phyloP scores from a whole-genome alignment of 2,888 invertebrate genomes.

The Tenthredo scrophulariae region DNA sequence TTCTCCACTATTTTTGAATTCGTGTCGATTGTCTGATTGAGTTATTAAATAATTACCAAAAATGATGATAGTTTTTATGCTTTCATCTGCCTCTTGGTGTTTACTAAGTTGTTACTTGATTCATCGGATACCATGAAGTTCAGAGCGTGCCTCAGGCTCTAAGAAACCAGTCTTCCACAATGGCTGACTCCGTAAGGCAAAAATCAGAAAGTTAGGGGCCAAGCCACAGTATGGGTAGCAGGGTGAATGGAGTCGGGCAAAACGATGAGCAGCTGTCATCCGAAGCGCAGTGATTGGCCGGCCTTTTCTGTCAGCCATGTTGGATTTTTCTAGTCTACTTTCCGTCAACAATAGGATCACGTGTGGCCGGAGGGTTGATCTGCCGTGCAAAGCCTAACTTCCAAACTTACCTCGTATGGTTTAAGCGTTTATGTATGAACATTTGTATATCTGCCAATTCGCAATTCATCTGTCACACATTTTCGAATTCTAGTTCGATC shows the following conservation, averaged over 20 bases:
- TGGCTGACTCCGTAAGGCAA: conserved; percentile 78
- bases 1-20: background rate
- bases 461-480: background rate
- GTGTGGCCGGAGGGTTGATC: conserved; percentile 52
- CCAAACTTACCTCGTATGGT: background rate
- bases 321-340: conserved; percentile 76
- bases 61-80: background rate
- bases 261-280: conserved; percentile 76
- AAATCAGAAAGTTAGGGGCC: conserved; percentile 77
- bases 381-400: conserved; percentile 24
- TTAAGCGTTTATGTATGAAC: conserved; percentile 20
- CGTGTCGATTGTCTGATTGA: background rate
- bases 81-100: background rate
- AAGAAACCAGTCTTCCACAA: conserved; percentile 70
- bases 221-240: conserved; percentile 62
- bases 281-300: conserved; percentile 71
- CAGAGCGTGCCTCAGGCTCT: conserved; percentile 46
- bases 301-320: conserved; percentile 71
- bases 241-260: conserved; percentile 38
- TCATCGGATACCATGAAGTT: background rate
- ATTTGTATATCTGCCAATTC: background rate
- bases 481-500: background rate
- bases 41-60: background rate
- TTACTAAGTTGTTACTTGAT: background rate
- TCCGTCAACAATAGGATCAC: conserved; percentile 71